Percentiles rank a stretch among this genome's conserved stretches.
These are phyloP conservation scores for Crypturellus tataupa DNA, from an alignment of 2,797 vertebrate genomes.

Conservation along the genomic window DNA sequence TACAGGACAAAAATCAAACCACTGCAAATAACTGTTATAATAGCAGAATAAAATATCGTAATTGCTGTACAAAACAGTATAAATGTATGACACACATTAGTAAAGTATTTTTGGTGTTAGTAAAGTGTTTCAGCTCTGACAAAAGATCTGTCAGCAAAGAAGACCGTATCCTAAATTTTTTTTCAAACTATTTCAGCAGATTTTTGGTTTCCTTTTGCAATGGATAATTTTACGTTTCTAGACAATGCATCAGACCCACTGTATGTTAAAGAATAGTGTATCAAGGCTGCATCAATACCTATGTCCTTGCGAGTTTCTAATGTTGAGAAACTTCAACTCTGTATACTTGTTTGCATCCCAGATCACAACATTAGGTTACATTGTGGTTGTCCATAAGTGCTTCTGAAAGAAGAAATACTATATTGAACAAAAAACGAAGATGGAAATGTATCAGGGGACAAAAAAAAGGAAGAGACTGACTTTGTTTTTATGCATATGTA, in stretches of 20 bases:
- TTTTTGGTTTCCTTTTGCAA: not conserved
- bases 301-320: not conserved
- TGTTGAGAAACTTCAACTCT: not conserved
- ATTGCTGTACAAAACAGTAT: not conserved
- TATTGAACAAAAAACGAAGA: too few relatives aligned
- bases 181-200: not conserved
- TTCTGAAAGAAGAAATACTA: not conserved
- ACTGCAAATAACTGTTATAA: not conserved
- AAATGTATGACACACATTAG: not conserved
- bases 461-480: not conserved
- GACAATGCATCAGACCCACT: too few relatives aligned
- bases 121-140: not conserved
- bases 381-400: not conserved
- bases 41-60: not conserved
- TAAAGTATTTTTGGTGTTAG: not conserved
- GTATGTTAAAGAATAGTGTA: not conserved
- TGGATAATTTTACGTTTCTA: not conserved
- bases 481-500: not conserved
- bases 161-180: not conserved
- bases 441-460: not conserved
- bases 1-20: not conserved
- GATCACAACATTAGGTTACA: not conserved
- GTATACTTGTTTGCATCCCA: not conserved
- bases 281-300: not conserved
- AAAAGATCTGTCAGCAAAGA: not conserved